Evolutionary conservation across 2,113 vertebrate species (phyloP), one percentile per base, ranked within the genome.

Genomic region (Archilochus colubris): DNA sequence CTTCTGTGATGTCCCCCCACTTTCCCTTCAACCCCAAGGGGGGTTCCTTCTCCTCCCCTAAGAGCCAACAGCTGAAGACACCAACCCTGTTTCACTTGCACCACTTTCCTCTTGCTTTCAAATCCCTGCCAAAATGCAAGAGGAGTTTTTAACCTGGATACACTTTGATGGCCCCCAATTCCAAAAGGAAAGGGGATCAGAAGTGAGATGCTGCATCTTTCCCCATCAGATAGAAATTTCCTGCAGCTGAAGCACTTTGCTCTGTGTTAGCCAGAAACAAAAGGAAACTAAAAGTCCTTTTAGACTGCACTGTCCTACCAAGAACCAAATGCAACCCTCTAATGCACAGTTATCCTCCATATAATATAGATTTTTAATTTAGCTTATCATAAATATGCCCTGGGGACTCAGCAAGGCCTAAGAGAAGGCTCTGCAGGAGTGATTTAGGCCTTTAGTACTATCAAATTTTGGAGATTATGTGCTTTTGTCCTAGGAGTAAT

Each of bases 161-260:
- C 11, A 13, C 12, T 59, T 57, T 17, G 13, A 23, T 4, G 18
- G 64, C 11, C 44, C 38, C 50, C 84, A 81, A 4, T 10, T 58
- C 57, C 8, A 31, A 38, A 25, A n/a, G 17, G 43, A 91, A 4
- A 3, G 0, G 0, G 10, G 36, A 6, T 21, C 14, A 38, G 22
- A 38, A 46, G 15, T 1, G 27, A 72, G 67, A 50, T 6, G 72
- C 55, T 66, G 14, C 16, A 54, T 13, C 82, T 36, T 57, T 9
- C 86, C 63, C 62, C 19, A 4, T 1, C 30, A 20, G 23, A 14
- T 38, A 28, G 86, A 62, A 40, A 58, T 1, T 23, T 10, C 40
- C 59, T 21, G 15, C 8, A n/a, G 8, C 10, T 27, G 31, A 77
- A 88, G 38, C 30, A 18, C 8, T 90, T 64, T 50, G 31, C 15